These are phyloP conservation scores for Nasua narica DNA, from an alignment of 2,797 vertebrate species.

Conservation along the genomic window DNA sequence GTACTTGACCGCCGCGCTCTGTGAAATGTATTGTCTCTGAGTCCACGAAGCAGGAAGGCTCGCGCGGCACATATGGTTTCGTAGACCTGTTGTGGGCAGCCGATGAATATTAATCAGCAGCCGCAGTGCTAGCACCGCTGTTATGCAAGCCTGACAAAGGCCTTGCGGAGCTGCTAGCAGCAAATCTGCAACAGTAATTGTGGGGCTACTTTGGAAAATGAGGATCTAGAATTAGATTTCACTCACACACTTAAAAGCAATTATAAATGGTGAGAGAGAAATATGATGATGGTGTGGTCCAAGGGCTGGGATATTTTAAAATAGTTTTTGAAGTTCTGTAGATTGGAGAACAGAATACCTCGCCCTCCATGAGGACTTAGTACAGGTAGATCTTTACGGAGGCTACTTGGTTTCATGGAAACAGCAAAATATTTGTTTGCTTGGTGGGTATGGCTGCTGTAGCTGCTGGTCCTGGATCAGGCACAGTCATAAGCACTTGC, in stretches of 20 bases:
- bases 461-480: not conserved
- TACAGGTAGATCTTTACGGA: not conserved
- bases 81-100: not conserved
- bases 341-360: not conserved
- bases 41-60: not conserved
- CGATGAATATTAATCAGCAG: slow-evolving; percentile 8
- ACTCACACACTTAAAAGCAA: slow-evolving; percentile 2
- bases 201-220: slow-evolving; percentile 19
- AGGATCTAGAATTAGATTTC: slow-evolving; percentile 32
- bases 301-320: not conserved
- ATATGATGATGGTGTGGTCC: not conserved
- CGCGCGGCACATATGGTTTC: not conserved
- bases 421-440: not conserved
- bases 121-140: not conserved
- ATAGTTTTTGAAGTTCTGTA: slow-evolving; percentile 12
- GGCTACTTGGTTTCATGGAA: slow-evolving; percentile 10
- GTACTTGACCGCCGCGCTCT: not conserved
- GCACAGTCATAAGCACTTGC: not conserved
- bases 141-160: slow-evolving; percentile 1
- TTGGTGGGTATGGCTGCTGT: not conserved
- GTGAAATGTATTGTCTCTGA: not conserved
- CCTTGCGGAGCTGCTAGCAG: not conserved
- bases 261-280: not conserved
- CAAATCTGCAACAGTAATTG: not conserved
- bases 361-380: not conserved